These are phyloP conservation scores for Hydrozoanthus tunicans DNA, from an alignment of 64 coral and sea anemone species.

Conservation along the genomic window DNA sequence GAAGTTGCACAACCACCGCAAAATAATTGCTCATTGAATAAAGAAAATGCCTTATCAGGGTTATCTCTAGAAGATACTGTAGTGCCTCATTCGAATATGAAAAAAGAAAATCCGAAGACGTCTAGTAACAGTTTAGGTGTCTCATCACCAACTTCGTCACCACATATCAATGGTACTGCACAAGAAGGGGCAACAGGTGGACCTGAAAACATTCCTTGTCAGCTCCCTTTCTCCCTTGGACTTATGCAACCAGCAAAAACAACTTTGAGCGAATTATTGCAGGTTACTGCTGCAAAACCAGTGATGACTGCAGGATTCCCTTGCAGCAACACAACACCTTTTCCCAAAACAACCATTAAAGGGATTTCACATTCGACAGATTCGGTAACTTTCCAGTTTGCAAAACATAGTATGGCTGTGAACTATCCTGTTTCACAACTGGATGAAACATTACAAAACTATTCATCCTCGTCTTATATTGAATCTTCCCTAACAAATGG, in stretches of 20 bases:
- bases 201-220: not conserved
- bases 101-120: not conserved
- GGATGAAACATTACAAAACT: not conserved
- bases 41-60: too few species aligned
- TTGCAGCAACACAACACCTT: not conserved
- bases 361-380: not conserved
- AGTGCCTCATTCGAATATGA: not conserved
- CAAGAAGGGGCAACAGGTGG: not conserved
- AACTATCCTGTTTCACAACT: not conserved
- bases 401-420: not conserved
- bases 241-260: conserved; percentile 10
- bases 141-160: not conserved
- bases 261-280: not conserved
- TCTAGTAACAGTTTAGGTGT: not conserved
- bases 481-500: not conserved
- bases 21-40: not conserved
- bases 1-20: not conserved
- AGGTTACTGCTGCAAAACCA: not conserved
- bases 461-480: not conserved
- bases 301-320: not conserved
- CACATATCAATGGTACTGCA: not conserved
- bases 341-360: not conserved
- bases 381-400: not conserved
- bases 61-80: not conserved
- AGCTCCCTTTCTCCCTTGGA: not conserved